Base-by-base conservation (phyloP, 2,113 vertebrate species). In the Hippocampus mohnikei region DNA sequence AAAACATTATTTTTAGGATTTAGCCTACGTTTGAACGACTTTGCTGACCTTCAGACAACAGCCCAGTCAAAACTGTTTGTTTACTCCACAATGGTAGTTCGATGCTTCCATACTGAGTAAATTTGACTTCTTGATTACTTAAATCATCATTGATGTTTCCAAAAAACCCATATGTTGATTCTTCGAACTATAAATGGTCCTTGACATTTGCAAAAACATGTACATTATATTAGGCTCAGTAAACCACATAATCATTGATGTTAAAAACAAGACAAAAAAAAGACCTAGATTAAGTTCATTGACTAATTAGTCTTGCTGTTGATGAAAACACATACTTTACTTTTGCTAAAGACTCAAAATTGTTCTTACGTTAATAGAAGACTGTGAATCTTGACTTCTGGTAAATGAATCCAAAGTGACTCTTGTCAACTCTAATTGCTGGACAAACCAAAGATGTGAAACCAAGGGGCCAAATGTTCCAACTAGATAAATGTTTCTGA, bases 381-480 rank as follows among this genome's bases (percentile, higher is more conserved):
- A 58, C 55, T 15, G 55, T 52, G 50, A n/a, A 15, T 52, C 50
- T 52, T 52, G 50, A 52, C 20, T 8, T 21, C 48, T 2, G 18
- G 48, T 52, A 21, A 52, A 52, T 21, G 6, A 21, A 21, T 52
- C 48, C 48, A 52, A 21, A 20, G 18, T 3, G 6, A 61, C 59
- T 61, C 16, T 55, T 78, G 71, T 75, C 75, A 88, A 84, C 84
- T 72, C 63, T 83, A 82, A 70, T 65, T 6, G 72, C 53, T 64
- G 53, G 83, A 89, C 90, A 91, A 84, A 72, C 69, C 61, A 87
- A 92, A 90, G 84, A 88, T 69, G 80, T 70, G 69, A 86, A 90
- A 63, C 80, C 76, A 79, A 73, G 79, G 88, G 82, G 2, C 77
- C 76, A 81, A 89, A 86, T 78, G 75, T 73, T 79, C 80, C 63